Evolutionary conservation across 2,113 vertebrate species (phyloP).

Genomic region (Lampris megalopsis): DNA sequence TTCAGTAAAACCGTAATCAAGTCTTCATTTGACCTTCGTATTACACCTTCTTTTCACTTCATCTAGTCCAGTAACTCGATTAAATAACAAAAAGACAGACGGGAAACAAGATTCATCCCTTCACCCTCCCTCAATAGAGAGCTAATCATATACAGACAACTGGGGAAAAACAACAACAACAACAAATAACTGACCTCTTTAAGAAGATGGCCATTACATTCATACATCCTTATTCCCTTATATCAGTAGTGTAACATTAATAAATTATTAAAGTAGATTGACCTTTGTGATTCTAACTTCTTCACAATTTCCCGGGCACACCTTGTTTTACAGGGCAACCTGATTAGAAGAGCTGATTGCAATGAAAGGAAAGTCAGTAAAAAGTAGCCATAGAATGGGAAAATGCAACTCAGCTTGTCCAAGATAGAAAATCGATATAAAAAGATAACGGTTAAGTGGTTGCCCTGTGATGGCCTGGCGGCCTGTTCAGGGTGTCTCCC

Average conservation of each 20-base stretch:
- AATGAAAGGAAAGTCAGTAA: background rate
- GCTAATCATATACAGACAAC: constrained; percentile 25
- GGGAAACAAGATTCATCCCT: constrained; percentile 44
- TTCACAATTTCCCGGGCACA: background rate
- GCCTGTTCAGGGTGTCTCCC: too few species aligned
- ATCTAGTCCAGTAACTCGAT: constrained; percentile 20
- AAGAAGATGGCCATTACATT: background rate
- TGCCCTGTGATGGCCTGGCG: background rate
- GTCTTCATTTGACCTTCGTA: constrained; percentile 51
- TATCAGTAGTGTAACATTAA: constrained; percentile 18
- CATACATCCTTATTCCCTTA: constrained; percentile 9
- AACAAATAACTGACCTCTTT: background rate
- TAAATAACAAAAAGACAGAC: constrained; percentile 15
- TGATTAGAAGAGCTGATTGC: too few species aligned
- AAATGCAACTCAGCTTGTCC: background rate
- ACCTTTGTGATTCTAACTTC: background rate
- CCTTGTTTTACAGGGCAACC: background rate
- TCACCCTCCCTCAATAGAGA: constrained; percentile 56
- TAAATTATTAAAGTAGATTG: background rate
- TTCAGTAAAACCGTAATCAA: background rate
- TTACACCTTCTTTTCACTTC: constrained; percentile 29
- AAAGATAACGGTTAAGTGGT: background rate
- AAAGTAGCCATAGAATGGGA: background rate
- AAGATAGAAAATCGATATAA: background rate
- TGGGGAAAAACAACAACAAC: background rate